Percentiles rank a stretch among this genome's conserved stretches.
Conservation (phyloP, 2,797 vertebrate genomes). For the Siniperca obscura region DNA sequence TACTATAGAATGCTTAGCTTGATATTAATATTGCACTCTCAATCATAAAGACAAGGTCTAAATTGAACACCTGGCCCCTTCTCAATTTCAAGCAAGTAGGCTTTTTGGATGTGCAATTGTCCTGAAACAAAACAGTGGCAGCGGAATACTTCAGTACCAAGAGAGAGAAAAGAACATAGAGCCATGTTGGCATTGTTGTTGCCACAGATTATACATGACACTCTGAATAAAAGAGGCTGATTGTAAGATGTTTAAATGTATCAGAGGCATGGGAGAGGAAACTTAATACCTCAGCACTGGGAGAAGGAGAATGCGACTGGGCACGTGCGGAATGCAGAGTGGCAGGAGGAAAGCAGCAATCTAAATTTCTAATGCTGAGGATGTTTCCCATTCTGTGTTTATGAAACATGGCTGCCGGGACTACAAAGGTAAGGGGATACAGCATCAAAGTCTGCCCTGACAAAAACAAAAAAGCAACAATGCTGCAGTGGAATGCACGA, state of each 20-base stretch:
- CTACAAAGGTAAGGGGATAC: conserved; percentile 86
- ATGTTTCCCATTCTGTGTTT: conserved; percentile 87
- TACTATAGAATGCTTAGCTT: conserved; percentile 53
- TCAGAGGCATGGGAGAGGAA: conserved; percentile 80
- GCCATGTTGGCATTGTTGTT: conserved; percentile 79
- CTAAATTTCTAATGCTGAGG: conserved; percentile 87
- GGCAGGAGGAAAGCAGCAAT: conserved; percentile 76
- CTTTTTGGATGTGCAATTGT: conserved; percentile 53
- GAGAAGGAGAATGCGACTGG: conserved; percentile 78
- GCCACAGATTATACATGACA: conserved; percentile 83
- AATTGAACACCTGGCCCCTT: conserved; percentile 69
- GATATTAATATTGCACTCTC: conserved; percentile 59
- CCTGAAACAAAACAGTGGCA: conserved; percentile 66
- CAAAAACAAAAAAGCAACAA: conserved; percentile 85
- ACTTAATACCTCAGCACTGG: conserved; percentile 75
- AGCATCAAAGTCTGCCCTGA: conserved; percentile 84
- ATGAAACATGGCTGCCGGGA: conserved; percentile 87
- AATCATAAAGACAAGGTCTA: conserved; percentile 57
- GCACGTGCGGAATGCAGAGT: conserved; percentile 81
- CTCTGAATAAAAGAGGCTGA: conserved; percentile 75
- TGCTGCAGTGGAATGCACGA: conserved; percentile 79
- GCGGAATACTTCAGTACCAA: conserved; percentile 53
- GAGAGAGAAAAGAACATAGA: conserved; percentile 50
- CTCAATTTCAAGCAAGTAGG: conserved; percentile 46
- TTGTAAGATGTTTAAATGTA: conserved; percentile 80